phyloP scores from a whole-genome alignment of 2,113 vertebrate species.

The Progne subis region DNA sequence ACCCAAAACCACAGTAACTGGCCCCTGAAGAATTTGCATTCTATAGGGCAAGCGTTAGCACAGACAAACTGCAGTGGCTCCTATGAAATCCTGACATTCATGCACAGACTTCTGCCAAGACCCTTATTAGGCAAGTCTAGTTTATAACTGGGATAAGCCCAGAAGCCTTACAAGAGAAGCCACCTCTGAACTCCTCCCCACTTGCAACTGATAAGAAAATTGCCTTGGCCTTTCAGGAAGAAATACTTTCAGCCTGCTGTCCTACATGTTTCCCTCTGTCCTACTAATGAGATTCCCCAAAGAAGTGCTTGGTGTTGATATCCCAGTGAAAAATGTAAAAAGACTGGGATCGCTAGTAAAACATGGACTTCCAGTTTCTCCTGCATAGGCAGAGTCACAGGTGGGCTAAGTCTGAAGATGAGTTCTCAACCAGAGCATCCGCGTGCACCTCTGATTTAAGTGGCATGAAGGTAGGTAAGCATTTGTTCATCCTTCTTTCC shows the following conservation, averaged over 20 bases:
- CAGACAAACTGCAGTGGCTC: not conserved
- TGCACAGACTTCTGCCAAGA: not conserved
- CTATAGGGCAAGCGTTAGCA: not conserved
- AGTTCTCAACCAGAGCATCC: not conserved
- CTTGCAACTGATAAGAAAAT: slow-evolving; percentile 28
- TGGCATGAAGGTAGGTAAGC: not conserved
- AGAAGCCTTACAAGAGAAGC: not conserved
- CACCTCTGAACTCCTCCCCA: slow-evolving; percentile 25
- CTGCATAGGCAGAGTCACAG: not conserved
- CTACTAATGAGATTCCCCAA: not conserved
- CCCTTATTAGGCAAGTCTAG: slow-evolving; percentile 18
- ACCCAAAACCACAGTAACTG: slow-evolving; percentile 33
- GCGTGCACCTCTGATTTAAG: not conserved
- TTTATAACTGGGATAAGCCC: slow-evolving; percentile 28
- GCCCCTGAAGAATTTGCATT: slow-evolving; percentile 24
- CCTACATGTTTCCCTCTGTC: not conserved
- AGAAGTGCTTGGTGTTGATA: not conserved
- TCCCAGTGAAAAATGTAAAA: not conserved
- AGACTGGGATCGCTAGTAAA: not conserved
- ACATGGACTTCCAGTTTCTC: not conserved
- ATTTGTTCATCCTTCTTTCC: not conserved
- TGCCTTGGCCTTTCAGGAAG: not conserved
- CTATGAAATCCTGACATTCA: not conserved
- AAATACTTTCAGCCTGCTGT: not conserved
- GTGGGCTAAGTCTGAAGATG: not conserved